Base-by-base conservation (phyloP, 2,888 invertebrate genomes). In the Helicoverpa assulta region DNA sequence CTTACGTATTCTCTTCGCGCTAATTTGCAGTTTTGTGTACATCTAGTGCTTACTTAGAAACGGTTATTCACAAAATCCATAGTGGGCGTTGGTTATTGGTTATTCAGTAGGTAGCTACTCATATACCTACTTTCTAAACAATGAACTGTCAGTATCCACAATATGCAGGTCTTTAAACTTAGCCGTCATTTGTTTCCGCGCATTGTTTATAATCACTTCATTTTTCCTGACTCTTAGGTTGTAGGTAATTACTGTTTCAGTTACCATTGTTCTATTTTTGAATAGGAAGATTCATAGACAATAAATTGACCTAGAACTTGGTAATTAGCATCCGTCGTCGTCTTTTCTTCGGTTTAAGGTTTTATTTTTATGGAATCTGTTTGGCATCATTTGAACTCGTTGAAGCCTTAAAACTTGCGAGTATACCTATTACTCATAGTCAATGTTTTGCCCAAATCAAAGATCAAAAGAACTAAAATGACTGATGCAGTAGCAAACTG, bases 121-220 rank as follows among this genome's bases (percentile, higher is more conserved):
- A 26, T 43, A 43, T 40, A 43, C n/a, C n/a, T 4, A 14, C n/a
- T 43, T 37, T 59, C 51, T 60, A 66, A 59, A 73, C 55, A 62
- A 40, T 50, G 19, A 26, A 50, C 1, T 50, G 50, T n/a, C 55
- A 43, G 21, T n/a, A 5, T n/a, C 33, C 5, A 29, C 67, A 64
- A 54, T 57, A 7, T 12, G 43, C 40, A 51, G 70, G 64, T 65
- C 54, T 37, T 69, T 75, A 60, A 75, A 69, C 75, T 74, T 6
- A 16, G n/a, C 0, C 18, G 47, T 16, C 7, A 51, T 64, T 64
- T 58, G 37, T 40, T 50, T 65, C 54, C n/a, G n/a, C 8, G 51
- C 47, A 19, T 18, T 16, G 16, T 64, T 18, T 7, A 1, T 1
- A 33, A n/a, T 4, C 12, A 12, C 12, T 19, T 43, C 10, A 37